A percentile compares a stretch with the other conserved stretches of the same genome.
Evolutionary conservation across 1,140 invertebrate species (phyloP).

Genomic region (Leptopilina boulardi): DNA sequence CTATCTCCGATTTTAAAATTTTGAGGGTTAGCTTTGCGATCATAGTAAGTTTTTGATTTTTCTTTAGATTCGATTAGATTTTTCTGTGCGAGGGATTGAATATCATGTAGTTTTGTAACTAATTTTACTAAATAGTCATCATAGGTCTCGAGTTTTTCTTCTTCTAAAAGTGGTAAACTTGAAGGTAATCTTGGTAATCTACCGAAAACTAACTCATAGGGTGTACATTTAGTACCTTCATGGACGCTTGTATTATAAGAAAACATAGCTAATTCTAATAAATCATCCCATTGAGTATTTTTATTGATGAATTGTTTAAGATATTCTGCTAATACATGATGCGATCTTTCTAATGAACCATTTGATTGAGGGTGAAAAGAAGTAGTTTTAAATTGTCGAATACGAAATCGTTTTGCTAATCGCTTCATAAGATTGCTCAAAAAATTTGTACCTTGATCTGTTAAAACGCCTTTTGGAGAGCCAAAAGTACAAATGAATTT

Average conservation of each 20-base stretch:
- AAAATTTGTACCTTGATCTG: slow-evolving; percentile 42
- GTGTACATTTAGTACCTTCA: not conserved
- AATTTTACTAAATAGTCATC: not conserved
- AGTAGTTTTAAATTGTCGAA: slow-evolving; percentile 9
- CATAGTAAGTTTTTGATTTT: no score
- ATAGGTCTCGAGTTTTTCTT: no score
- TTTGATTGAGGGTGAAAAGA: slow-evolving; percentile 40
- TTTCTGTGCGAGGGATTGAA: no score
- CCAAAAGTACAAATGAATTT: slow-evolving; percentile 42
- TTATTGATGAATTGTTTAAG: not conserved
- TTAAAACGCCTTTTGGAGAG: slow-evolving; percentile 21
- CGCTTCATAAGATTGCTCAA: slow-evolving; percentile 7
- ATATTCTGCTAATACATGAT: slow-evolving; percentile 29
- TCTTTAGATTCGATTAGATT: slow-evolving; percentile 19
- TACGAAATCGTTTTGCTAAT: slow-evolving; percentile 34
- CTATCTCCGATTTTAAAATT: not conserved
- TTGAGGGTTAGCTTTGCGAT: not conserved
- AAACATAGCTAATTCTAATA: slow-evolving; percentile 18
- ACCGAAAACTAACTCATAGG: slow-evolving; percentile 15
- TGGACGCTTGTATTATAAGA: not conserved
- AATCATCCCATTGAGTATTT: no score
- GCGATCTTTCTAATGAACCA: slow-evolving; percentile 13
- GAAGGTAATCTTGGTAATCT: not conserved
- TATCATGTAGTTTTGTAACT: no score
- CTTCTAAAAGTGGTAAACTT: not conserved